phyloP scores from a whole-genome alignment of 2,113 vertebrate species.

The Polypterus senegalus region DNA sequence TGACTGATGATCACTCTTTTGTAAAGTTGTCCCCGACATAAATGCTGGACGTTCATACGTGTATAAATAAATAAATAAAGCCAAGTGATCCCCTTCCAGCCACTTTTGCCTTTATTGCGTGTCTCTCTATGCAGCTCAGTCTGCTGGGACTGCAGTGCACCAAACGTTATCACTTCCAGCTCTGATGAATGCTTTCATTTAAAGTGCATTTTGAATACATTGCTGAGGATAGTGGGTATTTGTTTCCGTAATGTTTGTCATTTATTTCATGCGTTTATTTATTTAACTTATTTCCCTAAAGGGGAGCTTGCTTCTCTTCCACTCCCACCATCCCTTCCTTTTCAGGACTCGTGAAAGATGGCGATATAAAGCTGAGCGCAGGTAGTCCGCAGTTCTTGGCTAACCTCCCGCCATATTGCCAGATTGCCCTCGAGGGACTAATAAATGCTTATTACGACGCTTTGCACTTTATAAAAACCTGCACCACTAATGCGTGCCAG shows the following conservation, averaged over 20 bases:
- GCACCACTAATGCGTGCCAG: conserved; percentile 40
- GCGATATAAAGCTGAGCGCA: conserved; percentile 28
- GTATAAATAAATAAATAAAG: not conserved
- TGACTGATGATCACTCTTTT: not conserved
- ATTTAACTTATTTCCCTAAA: not conserved
- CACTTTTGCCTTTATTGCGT: not conserved
- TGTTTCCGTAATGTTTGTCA: not conserved
- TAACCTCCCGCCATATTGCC: conserved; percentile 38
- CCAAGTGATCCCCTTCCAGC: not conserved
- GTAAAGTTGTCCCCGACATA: not conserved
- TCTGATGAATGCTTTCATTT: conserved; percentile 6
- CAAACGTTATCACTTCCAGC: not conserved
- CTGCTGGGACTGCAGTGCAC: not conserved
- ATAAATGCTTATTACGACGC: conserved; percentile 61
- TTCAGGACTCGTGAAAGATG: not conserved
- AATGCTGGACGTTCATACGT: not conserved
- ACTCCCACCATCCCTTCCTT: not conserved
- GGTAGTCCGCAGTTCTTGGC: conserved; percentile 29
- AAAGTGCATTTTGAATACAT: not conserved
- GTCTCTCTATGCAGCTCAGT: not conserved
- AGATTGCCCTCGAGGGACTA: conserved; percentile 43
- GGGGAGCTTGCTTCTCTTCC: not conserved
- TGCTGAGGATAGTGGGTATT: not conserved
- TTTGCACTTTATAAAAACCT: conserved; percentile 43
- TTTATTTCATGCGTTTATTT: not conserved